phyloP scores from a whole-genome alignment of 2,113 vertebrate species.

The Colius striatus region DNA sequence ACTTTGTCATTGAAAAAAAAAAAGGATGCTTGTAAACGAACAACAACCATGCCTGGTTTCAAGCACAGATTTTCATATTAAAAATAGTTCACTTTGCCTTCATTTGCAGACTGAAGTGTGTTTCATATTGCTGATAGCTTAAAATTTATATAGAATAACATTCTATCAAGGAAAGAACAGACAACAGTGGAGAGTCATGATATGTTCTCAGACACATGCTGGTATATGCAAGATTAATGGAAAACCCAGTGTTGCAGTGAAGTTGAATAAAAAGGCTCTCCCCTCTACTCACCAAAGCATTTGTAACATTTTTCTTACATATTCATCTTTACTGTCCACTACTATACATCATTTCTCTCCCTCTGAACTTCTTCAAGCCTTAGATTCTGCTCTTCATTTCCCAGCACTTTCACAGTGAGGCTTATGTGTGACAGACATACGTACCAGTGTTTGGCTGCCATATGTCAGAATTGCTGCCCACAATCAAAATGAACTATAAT shows the following conservation, averaged over 20 bases:
- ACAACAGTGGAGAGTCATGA: not conserved
- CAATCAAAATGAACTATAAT: not conserved
- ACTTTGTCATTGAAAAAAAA: not conserved
- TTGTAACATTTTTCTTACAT: not conserved
- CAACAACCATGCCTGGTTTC: not conserved
- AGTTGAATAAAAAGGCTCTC: not conserved
- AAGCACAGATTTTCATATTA: not conserved
- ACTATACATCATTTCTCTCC: not conserved
- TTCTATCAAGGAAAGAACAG: not conserved
- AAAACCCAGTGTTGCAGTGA: not conserved
- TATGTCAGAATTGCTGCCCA: not conserved
- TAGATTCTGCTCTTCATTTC: not conserved
- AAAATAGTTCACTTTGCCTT: not conserved
- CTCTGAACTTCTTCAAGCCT: not conserved
- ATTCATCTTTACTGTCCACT: not conserved
- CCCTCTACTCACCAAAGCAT: not conserved
- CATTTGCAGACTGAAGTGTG: not conserved
- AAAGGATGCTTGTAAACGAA: not conserved
- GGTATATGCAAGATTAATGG: not conserved
- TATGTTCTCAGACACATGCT: not conserved
- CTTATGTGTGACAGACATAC: not conserved
- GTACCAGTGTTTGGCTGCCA: not conserved
- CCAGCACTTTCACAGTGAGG: not conserved
- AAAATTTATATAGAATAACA: not conserved
- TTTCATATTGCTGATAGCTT: not conserved